Conservation (phyloP, 2,113 vertebrate species). For the Cariama cristata region DNA sequence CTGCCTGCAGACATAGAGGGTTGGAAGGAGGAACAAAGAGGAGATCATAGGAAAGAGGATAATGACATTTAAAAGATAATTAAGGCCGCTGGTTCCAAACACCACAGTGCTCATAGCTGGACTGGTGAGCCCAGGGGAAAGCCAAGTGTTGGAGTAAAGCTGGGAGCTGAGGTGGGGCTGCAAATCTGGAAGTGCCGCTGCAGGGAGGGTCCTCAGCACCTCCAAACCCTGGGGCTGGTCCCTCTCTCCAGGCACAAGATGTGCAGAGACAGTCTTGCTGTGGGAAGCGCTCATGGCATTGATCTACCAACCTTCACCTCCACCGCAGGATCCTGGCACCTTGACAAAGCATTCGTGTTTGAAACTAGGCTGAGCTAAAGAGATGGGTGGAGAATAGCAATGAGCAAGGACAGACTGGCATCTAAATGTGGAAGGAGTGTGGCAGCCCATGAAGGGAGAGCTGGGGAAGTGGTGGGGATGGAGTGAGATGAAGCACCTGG, state of each 20-base stretch:
- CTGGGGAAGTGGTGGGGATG: neutral
- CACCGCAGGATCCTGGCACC: neutral
- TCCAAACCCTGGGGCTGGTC: neutral
- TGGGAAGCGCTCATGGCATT: neutral
- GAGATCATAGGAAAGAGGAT: neutral
- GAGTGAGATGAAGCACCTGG: neutral
- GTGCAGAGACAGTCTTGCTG: neutral
- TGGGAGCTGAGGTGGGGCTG: neutral
- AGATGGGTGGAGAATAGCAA: constrained; percentile 18
- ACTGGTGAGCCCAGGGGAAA: neutral
- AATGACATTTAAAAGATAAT: neutral
- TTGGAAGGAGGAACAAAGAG: neutral
- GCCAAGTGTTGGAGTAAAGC: neutral
- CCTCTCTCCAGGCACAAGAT: neutral
- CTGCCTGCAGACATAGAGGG: neutral
- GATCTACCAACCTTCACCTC: constrained; percentile 27
- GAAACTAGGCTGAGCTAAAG: constrained; percentile 28
- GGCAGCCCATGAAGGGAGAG: neutral
- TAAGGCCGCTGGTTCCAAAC: neutral
- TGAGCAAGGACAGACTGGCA: constrained; percentile 14
- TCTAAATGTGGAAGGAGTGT: neutral
- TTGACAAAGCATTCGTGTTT: neutral
- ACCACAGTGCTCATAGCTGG: neutral
- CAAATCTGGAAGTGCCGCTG: neutral
- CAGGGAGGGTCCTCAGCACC: neutral